These are phyloP conservation scores for Erethizon dorsatum DNA, from an alignment of 2,797 vertebrate species.

Conservation along the genomic window DNA sequence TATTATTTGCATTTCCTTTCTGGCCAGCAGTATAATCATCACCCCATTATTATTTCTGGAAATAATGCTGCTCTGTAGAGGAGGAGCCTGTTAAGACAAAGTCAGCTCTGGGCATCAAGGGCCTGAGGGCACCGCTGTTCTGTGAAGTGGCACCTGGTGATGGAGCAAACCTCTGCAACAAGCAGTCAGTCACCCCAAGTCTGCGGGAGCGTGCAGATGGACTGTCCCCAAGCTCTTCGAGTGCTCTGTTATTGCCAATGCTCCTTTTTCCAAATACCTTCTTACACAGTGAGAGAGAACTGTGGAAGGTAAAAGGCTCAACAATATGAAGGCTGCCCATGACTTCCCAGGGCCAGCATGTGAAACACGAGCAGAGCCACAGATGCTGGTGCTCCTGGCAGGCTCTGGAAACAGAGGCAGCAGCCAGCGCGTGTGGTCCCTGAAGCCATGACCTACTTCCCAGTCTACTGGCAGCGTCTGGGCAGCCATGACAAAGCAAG, in stretches of 20 bases:
- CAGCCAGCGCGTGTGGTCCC: slow-evolving; percentile 24
- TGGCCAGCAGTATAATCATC: neutral
- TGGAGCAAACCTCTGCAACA: neutral
- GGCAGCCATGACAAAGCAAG: slow-evolving; percentile 76
- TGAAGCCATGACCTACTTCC: slow-evolving; percentile 81
- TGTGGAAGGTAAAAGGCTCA: slow-evolving; percentile 44
- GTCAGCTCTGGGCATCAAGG: neutral
- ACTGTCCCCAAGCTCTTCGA: neutral
- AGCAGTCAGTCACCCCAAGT: neutral
- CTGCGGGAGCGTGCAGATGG: neutral
- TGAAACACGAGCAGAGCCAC: neutral
- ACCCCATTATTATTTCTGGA: slow-evolving; percentile 47
- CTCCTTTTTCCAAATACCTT: neutral
- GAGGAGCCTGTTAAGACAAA: neutral
- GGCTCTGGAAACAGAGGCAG: slow-evolving; percentile 31
- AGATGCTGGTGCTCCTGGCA: neutral
- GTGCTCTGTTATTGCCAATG: neutral
- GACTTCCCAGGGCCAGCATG: neutral
- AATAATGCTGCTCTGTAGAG: neutral
- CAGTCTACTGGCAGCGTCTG: neutral
- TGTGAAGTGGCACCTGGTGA: neutral
- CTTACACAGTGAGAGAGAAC: neutral
- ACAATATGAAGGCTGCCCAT: neutral
- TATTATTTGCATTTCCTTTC: slow-evolving; percentile 19
- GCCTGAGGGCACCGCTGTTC: neutral